Conservation (phyloP, 2,113 vertebrate genomes). For the Charadrius vociferus region DNA sequence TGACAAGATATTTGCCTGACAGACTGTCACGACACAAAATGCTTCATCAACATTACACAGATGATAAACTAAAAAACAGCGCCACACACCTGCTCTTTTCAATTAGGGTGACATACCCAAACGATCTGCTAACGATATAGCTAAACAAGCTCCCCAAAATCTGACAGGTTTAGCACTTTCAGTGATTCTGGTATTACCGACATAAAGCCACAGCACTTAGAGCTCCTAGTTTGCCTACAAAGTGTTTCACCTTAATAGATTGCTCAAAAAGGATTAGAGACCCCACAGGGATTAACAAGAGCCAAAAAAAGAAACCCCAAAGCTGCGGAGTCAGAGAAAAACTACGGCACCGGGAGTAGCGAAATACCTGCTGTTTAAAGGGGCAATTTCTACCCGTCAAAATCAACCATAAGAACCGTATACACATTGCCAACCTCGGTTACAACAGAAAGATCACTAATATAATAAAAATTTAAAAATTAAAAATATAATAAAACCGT, state of each 20-base stretch:
- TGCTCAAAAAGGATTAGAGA: conserved; percentile 34
- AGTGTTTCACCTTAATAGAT: background rate
- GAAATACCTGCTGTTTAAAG: background rate
- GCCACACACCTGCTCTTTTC: background rate
- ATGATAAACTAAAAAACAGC: background rate
- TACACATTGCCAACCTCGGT: background rate
- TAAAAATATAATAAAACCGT: background rate
- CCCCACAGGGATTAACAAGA: background rate
- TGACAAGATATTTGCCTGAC: conserved; percentile 58
- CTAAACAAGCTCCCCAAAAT: background rate
- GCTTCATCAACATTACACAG: background rate
- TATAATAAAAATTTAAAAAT: background rate
- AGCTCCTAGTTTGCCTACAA: background rate
- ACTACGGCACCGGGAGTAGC: background rate
- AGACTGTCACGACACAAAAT: conserved; percentile 33
- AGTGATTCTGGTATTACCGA: background rate
- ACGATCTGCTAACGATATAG: background rate
- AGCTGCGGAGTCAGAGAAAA: background rate
- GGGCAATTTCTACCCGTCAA: background rate
- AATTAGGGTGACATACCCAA: background rate
- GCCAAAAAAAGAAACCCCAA: background rate
- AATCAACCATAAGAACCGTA: background rate
- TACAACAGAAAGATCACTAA: background rate
- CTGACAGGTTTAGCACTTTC: background rate
- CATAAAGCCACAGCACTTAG: background rate